Conservation (phyloP, 2,888 invertebrate genomes). For the Euphydryas editha region DNA sequence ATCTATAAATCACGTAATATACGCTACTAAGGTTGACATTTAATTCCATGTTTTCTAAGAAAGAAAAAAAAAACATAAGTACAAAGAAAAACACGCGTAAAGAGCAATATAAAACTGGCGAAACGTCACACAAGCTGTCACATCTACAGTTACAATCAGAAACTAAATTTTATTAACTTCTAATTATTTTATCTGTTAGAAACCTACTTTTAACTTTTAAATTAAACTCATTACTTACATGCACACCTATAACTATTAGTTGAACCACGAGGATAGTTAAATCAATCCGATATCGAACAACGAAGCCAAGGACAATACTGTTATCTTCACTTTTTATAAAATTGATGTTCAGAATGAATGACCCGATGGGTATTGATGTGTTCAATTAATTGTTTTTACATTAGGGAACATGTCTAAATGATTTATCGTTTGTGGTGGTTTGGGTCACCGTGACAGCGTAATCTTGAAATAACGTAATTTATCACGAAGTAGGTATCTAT, state of each 20-base stretch:
- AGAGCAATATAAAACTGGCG: constrained; percentile 67
- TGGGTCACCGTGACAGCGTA: constrained; percentile 57
- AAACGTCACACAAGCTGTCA: constrained; percentile 73
- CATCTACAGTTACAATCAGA: constrained; percentile 67
- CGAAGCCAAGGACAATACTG: constrained; percentile 38
- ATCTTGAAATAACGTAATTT: constrained; percentile 52
- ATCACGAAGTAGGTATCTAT: constrained; percentile 14
- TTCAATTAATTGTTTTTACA: constrained; percentile 68
- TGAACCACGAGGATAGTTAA: constrained; percentile 29
- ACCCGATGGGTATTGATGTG: constrained; percentile 67
- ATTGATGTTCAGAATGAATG: constrained; percentile 61
- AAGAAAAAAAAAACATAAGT: constrained; percentile 37
- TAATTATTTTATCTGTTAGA: constrained; percentile 52
- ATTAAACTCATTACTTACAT: constrained; percentile 50
- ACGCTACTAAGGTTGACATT: constrained; percentile 28
- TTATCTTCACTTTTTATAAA: constrained; percentile 47
- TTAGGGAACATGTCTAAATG: constrained; percentile 58
- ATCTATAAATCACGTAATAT: constrained; percentile 8
- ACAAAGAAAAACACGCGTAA: constrained; percentile 50
- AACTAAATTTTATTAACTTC: constrained; percentile 58
- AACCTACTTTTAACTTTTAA: constrained; percentile 49
- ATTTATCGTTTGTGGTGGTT: constrained; percentile 59
- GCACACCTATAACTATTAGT: constrained; percentile 46
- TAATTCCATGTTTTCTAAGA: constrained; percentile 31
- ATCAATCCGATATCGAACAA: constrained; percentile 28